A percentile compares a stretch with the other conserved stretches of the same genome.
Conservation (phyloP, 2,113 vertebrate species). For the Chionomys nivalis region DNA sequence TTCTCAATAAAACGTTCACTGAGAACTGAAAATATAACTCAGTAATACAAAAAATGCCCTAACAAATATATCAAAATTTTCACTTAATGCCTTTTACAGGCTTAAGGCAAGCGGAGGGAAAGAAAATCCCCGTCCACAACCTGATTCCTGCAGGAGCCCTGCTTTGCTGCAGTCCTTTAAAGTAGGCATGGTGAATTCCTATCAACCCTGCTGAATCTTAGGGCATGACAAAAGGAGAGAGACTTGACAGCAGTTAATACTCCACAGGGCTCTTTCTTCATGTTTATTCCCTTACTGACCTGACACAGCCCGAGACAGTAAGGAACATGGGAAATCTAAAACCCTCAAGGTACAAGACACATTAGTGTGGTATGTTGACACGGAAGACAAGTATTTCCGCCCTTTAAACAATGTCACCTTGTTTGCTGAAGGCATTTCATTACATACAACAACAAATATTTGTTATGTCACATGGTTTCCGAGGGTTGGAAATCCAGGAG, state of each 20-base stretch:
- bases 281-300: slow-evolving; percentile 87
- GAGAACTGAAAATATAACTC: slow-evolving; percentile 88
- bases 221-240: slow-evolving; percentile 87
- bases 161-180: slow-evolving; percentile 84
- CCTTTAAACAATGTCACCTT: background rate
- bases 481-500: background rate
- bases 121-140: slow-evolving; percentile 88
- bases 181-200: slow-evolving; percentile 87
- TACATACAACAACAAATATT: background rate
- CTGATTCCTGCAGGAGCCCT: slow-evolving; percentile 86
- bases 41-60: slow-evolving; percentile 87
- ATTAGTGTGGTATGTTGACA: slow-evolving; percentile 53
- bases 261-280: slow-evolving; percentile 86
- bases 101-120: slow-evolving; percentile 87
- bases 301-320: slow-evolving; percentile 74
- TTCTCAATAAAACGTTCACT: slow-evolving; percentile 87
- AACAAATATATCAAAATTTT: slow-evolving; percentile 91
- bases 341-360: slow-evolving; percentile 57
- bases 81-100: slow-evolving; percentile 90
- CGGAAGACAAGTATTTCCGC: background rate
- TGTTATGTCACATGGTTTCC: background rate
- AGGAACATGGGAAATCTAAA: slow-evolving; percentile 48
- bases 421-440: background rate
- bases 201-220: slow-evolving; percentile 87
- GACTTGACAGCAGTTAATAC: slow-evolving; percentile 85